Base-by-base conservation (phyloP, 2,113 vertebrate genomes). In the Lagopus muta region DNA sequence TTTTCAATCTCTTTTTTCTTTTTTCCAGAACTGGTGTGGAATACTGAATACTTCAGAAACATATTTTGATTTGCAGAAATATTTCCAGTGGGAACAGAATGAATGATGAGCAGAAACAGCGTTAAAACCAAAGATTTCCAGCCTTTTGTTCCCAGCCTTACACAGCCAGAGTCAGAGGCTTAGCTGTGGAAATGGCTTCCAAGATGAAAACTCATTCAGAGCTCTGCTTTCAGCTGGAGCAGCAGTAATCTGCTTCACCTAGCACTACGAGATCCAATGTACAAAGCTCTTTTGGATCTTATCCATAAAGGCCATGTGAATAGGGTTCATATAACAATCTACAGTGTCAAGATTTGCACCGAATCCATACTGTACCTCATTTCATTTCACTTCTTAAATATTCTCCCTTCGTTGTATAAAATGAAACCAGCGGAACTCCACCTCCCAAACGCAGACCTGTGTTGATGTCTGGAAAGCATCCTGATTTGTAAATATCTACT, bases 401-500 rank as follows among this genome's bases (percentile, higher is more conserved):
- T 89, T 52, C 30, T 95, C 64, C 70, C 92, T 92, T 58, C 92
- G 70, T 38, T 78, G 94, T 55, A 82, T 71, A 89, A 93, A 94
- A 93, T 65, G 67, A 94, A 92, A 90, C 94, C 73, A 95, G 47
- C 57, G 67, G 65, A 79, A 85, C 61, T 69, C 62, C 43, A 30
- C 76, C 36, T 66, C 89, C 71, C 92, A 91, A 79, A 86, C 67
- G 70, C 18, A 77, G 85, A 93, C 89, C 45, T 71, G 79, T 82
- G n/a, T 80, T 93, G 91, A 58, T 87, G 82, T 83, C 89, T 95
- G 90, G 93, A 91, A 92, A 85, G 64, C 72, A 47, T 95, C 42
- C 82, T 86, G 80, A 83, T 96, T 91, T 96, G 90, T 96, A 97
- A 97, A 97, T 96, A 96, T 82, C 97, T 86, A 95, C 97, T 95